Evolutionary conservation across 37 sponge, comb jelly and placozoan species (phyloP), one percentile per base, ranked within the genome.

Genomic region (Amphimedon queenslandica): DNA sequence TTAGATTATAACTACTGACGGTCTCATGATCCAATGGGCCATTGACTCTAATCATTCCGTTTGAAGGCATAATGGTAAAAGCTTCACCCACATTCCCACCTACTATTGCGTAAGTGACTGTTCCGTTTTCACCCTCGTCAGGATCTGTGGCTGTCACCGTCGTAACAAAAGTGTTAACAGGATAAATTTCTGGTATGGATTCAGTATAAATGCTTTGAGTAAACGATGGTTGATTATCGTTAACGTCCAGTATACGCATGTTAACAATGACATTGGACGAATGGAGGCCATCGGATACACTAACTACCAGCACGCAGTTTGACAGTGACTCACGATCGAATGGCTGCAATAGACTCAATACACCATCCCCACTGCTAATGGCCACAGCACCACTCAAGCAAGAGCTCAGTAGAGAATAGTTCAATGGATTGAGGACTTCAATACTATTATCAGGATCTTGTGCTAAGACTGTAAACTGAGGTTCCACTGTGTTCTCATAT

Each of bases 151-250:
- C 84, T 10, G 27, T 2, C 1, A 87, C 82, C 3, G 43, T 35
- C 1, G 77, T 40, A 40, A 92, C 65, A 23, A 30, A 42, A 39
- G 63, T 88, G 11, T 76, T 74, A n/a, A 77, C 39, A 18, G 84
- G 29, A 0, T 42, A 34, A 29, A 36, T 58, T 63, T 92, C 93
- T 18, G 66, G 63, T 4, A 92, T 75, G 40, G 41, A 43, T 34
- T 80, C 76, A 33, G 55, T 13, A 63, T 87, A 92, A 11, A 57
- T 39, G 55, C 43, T 16, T 0, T 73, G 25, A 2, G 63, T 69
- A 68, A 92, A 87, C 29, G 37, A 18, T 40, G 88, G 89, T 20
- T 73, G 63, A 39, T 83, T 78, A 61, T 79, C 83, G 23, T 80
- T 74, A n/a, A 37, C 43, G 33, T 72, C 68, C 18, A 55, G 18